Base-by-base conservation (phyloP, 2,888 invertebrate species). In the Germaria angustata region DNA sequence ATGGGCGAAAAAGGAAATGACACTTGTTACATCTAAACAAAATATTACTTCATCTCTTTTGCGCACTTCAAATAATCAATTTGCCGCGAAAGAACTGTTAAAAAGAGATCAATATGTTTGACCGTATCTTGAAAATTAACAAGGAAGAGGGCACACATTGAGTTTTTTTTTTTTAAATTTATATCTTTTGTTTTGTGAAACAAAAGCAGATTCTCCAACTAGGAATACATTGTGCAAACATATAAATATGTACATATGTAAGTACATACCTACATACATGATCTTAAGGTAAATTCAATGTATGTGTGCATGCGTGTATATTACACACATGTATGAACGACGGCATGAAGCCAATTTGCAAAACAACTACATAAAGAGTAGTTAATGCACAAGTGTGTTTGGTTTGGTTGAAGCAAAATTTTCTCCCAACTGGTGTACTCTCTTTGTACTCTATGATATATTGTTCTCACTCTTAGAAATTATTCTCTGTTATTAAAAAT, bases 21-120 rank as follows among this genome's bases (percentile, higher is more conserved):
- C 76, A 83, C 82, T 83, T 80, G 76, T 80, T 75, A 17, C 46
- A 8, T 57, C 28, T 46, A 61, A 66, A 51, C 39, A 68, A 66
- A 72, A 53, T 79, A 72, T 57, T 69, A 57, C 32, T 24, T 68
- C 46, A 69, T 82, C 81, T 82, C 81, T 78, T 75, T 78, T 75
- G 57, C 77, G 51, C 77, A 39, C 53, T 72, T 66, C 36, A 51
- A 49, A 51, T 65, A 34, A 41, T 63, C 55, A 36, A 34, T 59
- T 36, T 32, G 9, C 15, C n/a, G 71, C 28, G 7, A 51, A 76
- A 63, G 41, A 78, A 80, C 51, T 34, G 61, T 55, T 66, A 81
- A 71, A 81, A 77, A 81, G 71, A 77, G 66, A 81, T 66, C 76
- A 77, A 53, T 44, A 49, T n/a, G 28, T n/a, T 34, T 2, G 5